Conservation (phyloP, 2,888 invertebrate species). For the Plutella xylostella region DNA sequence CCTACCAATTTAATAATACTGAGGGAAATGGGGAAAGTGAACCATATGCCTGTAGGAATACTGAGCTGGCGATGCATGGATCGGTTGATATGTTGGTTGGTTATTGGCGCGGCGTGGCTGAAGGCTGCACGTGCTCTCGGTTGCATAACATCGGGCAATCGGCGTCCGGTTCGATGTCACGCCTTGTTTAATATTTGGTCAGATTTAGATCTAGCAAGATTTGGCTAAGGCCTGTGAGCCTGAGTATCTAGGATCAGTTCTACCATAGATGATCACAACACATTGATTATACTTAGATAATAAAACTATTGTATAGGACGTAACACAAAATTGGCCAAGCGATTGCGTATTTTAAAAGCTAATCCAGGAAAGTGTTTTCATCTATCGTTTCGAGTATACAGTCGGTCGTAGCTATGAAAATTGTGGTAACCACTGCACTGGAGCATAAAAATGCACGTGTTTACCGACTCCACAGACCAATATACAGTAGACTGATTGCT, state of each 20-base stretch:
- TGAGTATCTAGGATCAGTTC: too few relatives aligned
- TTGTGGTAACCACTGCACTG: slow-evolving; percentile 37
- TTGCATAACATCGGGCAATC: neutral
- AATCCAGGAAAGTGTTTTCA: neutral
- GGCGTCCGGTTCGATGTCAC: too few relatives aligned
- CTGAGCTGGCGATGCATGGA: neutral
- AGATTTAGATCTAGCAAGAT: too few relatives aligned
- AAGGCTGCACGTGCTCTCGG: neutral
- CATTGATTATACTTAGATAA: too few relatives aligned
- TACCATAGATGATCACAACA: too few relatives aligned
- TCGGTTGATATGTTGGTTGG: neutral
- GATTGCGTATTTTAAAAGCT: too few relatives aligned
- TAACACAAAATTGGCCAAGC: too few relatives aligned
- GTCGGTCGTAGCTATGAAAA: slow-evolving; percentile 3
- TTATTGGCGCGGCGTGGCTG: neutral
- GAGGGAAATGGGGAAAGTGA: too few relatives aligned
- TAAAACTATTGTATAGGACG: too few relatives aligned
- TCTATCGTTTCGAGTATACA: neutral
- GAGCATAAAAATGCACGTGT: slow-evolving; percentile 64
- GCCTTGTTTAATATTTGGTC: too few relatives aligned
- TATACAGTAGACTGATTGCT: slow-evolving; percentile 67
- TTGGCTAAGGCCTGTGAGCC: too few relatives aligned
- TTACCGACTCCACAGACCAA: slow-evolving; percentile 63
- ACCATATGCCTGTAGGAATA: neutral
- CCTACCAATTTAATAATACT: too few relatives aligned